phyloP scores from a whole-genome alignment of 2,113 vertebrate species.

The Apteryx owenii region DNA sequence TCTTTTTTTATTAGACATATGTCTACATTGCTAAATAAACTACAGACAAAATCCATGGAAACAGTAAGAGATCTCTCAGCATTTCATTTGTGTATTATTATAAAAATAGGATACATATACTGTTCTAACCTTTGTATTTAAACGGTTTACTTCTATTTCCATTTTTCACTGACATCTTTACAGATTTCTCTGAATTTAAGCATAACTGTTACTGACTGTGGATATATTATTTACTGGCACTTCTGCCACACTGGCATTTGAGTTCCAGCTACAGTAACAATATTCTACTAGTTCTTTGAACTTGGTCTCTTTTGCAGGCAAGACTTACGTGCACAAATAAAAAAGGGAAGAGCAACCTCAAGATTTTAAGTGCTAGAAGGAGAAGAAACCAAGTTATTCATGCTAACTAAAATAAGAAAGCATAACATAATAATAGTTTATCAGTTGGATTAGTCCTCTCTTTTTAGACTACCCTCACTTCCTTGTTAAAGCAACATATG shows the following conservation, averaged over 20 bases:
- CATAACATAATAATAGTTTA: not conserved
- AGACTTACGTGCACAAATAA: not conserved
- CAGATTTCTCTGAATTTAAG: slow-evolving; percentile 28
- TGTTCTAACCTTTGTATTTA: slow-evolving; percentile 45
- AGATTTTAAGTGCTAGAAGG: not conserved
- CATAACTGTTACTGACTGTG: not conserved
- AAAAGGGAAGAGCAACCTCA: not conserved
- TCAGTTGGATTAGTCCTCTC: not conserved
- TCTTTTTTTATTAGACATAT: slow-evolving; percentile 88
- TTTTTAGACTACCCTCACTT: not conserved
- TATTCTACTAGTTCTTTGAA: not conserved
- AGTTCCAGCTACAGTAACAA: not conserved
- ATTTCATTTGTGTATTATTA: slow-evolving; percentile 60
- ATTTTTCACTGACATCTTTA: slow-evolving; percentile 33
- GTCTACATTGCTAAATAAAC: slow-evolving; percentile 82
- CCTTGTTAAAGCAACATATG: not conserved
- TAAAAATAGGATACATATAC: slow-evolving; percentile 49
- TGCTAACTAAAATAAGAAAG: not conserved
- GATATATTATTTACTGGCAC: not conserved
- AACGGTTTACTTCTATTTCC: slow-evolving; percentile 41
- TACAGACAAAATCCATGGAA: slow-evolving; percentile 83
- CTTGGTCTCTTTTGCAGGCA: not conserved
- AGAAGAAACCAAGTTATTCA: not conserved
- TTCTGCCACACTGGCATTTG: not conserved
- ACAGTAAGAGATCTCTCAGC: slow-evolving; percentile 63